Base-by-base conservation (phyloP, 2,113 vertebrate species). In the Atrichornis clamosus region DNA sequence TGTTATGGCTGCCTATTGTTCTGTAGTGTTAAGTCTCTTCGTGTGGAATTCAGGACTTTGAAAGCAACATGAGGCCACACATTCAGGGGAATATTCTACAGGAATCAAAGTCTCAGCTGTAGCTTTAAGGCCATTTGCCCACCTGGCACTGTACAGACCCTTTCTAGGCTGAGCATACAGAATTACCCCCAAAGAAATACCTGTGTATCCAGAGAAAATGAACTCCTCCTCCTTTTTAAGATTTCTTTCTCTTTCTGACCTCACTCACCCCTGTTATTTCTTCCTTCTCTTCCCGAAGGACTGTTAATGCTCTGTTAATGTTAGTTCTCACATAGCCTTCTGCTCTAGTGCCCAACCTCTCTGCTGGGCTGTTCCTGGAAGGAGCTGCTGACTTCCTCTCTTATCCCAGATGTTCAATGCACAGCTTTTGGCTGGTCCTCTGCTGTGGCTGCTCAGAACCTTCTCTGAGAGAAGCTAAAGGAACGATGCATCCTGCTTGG, bases 1-100 rank as follows among this genome's bases (percentile, higher is more conserved):
- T 10, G 7, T 59, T 95, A 63, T 49, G 93, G 76, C 81, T 89
- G 95, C 53, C 74, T 85, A 70, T 93, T 94, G 73, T 95, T 95
- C 62, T 91, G 74, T 39, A 62, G 70, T 76, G 73, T 76, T 91
- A 91, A 95, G 77, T 77, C 90, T 64, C 68, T 70, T 86, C 4
- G 1, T 62, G 82, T 96, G 95, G 92, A 93, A 84, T 97, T 93
- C 58, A 84, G 81, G 81, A 28, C 72, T 64, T 64, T 74, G 78
- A 81, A 72, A 96, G 81, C 75, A 80, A 46, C 47, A 22, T 20
- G 69, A 90, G 81, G 81, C 84, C 87, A 42, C 35, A 8, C 52
- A 27, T 75, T 47, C 37, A 53, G 37, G 33, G 22, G 42, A 55
- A 44, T 81, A 53, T 79, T 65, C 11, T 22, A 6, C 77, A 63